A percentile compares a stretch with the other conserved stretches of the same genome.
Evolutionary conservation across 2,888 invertebrate species (phyloP).

Genomic region (Anoncus sp.): DNA sequence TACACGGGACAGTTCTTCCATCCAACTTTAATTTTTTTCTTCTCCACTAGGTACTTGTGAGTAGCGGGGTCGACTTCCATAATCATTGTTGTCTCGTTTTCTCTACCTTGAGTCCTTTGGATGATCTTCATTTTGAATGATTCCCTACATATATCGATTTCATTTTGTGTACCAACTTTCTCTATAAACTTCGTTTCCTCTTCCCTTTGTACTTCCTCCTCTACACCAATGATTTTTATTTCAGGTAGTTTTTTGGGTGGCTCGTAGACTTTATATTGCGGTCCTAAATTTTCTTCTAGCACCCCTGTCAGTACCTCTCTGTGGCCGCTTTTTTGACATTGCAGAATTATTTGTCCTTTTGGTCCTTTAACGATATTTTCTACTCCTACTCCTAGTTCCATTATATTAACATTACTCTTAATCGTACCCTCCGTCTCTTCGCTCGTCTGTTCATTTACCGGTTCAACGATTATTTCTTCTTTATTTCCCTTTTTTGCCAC

Average conservation of each 20-base stretch:
- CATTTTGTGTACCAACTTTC: neutral
- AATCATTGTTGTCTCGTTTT: conserved; percentile 6
- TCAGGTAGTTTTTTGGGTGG: neutral
- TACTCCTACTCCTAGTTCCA: conserved; percentile 32
- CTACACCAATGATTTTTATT: too few relatives aligned
- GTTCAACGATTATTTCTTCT: conserved; percentile 44
- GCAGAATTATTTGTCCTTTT: conserved; percentile 44
- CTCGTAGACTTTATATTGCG: conserved; percentile 6
- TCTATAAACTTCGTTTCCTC: neutral
- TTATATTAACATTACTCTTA: conserved; percentile 43
- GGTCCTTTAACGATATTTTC: conserved; percentile 17
- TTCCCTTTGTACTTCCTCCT: neutral
- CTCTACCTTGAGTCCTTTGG: neutral
- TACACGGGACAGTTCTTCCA: too few relatives aligned
- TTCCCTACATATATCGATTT: neutral
- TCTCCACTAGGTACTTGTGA: conserved; percentile 17
- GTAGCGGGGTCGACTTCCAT: conserved; percentile 34
- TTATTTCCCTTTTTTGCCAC: conserved; percentile 9
- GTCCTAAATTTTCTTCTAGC: neutral
- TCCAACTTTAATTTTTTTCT: conserved; percentile 41
- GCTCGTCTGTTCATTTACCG: conserved; percentile 33
- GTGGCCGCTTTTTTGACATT: neutral
- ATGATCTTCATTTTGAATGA: neutral
- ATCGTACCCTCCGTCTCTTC: conserved; percentile 37
- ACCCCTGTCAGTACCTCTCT: neutral